Conservation (phyloP, 1,140 invertebrate genomes). For the Saccostrea echinata region DNA sequence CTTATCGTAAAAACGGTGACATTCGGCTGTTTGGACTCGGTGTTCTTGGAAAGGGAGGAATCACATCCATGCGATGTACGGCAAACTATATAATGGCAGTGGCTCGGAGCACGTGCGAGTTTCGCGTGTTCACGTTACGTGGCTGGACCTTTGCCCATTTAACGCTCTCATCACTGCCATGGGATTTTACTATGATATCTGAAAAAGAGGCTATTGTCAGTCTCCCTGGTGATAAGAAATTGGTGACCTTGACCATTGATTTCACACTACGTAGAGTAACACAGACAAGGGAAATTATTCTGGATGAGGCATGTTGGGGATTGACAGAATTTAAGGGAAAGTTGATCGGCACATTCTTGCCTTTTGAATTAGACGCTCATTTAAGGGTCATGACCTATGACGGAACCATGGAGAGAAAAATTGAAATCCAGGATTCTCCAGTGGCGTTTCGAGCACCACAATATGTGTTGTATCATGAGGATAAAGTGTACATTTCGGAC, state of each 20-base stretch:
- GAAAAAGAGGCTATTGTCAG: conserved; percentile 18
- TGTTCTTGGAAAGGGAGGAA: conserved; percentile 2
- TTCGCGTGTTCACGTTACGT: conserved; percentile 3
- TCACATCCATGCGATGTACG: neutral
- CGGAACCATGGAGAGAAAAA: conserved; percentile 28
- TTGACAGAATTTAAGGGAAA: neutral
- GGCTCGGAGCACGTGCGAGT: conserved; percentile 12
- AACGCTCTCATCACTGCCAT: neutral
- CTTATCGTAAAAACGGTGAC: neutral
- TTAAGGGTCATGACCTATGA: neutral
- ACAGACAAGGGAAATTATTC: neutral
- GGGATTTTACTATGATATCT: conserved; percentile 27
- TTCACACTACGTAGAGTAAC: neutral
- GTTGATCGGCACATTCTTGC: neutral
- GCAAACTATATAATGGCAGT: neutral
- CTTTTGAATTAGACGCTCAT: neutral
- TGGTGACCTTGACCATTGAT: neutral
- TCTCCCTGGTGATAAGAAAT: conserved; percentile 14
- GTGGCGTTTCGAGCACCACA: conserved; percentile 25
- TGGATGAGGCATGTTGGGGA: conserved; percentile 5
- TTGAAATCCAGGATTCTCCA: neutral
- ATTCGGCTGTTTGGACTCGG: conserved; percentile 30
- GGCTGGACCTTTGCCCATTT: conserved; percentile 12
- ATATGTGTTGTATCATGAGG: neutral
- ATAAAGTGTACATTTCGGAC: conserved; percentile 22